phyloP scores from a whole-genome alignment of 2,888 invertebrate genomes.

The Amorpha juglandis region DNA sequence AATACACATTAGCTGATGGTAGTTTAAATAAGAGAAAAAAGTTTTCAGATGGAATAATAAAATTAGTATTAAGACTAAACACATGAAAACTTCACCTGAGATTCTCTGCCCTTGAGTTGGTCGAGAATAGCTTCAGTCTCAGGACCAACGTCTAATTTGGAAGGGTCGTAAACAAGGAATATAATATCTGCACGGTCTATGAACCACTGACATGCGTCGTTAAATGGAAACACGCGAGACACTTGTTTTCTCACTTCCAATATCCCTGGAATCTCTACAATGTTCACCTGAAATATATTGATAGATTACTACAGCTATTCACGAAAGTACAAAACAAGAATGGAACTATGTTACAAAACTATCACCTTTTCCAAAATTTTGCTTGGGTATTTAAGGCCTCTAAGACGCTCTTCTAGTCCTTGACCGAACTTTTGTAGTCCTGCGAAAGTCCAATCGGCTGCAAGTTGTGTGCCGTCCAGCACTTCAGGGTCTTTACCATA shows the following conservation, averaged over 20 bases:
- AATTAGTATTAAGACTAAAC: constrained; percentile 10
- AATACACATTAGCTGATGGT: background rate
- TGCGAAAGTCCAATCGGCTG: constrained; percentile 97
- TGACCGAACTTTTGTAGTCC: constrained; percentile 98
- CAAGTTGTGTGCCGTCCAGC: constrained; percentile 95
- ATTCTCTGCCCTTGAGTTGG: constrained; percentile 96
- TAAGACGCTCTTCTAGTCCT: constrained; percentile 93
- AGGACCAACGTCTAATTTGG: constrained; percentile 96
- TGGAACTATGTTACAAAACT: background rate
- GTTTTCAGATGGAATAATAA: background rate
- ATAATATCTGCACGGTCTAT: constrained; percentile 98
- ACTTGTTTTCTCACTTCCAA: constrained; percentile 96
- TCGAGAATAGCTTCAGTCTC: constrained; percentile 97
- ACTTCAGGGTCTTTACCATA: constrained; percentile 93
- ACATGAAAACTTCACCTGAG: constrained; percentile 85
- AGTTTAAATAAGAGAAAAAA: background rate
- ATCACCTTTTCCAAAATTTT: constrained; percentile 93
- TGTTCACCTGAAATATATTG: constrained; percentile 88
- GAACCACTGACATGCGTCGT: constrained; percentile 98
- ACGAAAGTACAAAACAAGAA: background rate
- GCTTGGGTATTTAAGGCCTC: constrained; percentile 91
- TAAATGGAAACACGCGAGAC: constrained; percentile 96
- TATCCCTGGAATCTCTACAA: constrained; percentile 98
- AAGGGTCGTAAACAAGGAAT: constrained; percentile 97
- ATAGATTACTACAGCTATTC: background rate